phyloP scores from a whole-genome alignment of 2,113 vertebrate genomes.

The Ammodytes marinus region DNA sequence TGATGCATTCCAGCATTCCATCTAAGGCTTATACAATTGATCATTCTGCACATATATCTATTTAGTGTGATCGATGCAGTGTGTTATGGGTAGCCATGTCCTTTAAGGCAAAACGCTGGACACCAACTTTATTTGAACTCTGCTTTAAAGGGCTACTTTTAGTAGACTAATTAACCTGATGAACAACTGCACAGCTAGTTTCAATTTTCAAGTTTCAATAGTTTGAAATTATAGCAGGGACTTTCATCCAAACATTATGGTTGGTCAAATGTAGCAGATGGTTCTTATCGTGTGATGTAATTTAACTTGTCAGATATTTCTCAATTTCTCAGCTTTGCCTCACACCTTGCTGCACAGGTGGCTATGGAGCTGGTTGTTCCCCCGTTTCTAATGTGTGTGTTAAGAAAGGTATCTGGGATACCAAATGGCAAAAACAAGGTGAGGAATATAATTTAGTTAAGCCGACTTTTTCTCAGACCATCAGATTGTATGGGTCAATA shows the following conservation, averaged over 20 bases:
- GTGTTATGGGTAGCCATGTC: neutral
- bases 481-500: neutral
- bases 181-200: constrained; percentile 5
- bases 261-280: neutral
- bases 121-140: neutral
- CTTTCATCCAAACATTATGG: neutral
- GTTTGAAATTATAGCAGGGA: constrained; percentile 1
- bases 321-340: neutral
- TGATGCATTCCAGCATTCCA: too few species aligned
- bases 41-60: too few species aligned
- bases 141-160: neutral
- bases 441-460: neutral
- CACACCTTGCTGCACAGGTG: neutral
- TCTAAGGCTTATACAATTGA: too few species aligned
- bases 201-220: constrained; percentile 8
- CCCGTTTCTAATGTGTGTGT: neutral
- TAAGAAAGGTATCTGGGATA: neutral
- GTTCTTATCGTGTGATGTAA: neutral
- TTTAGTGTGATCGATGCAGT: neutral
- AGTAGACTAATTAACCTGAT: neutral
- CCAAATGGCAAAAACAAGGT: neutral
- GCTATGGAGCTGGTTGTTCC: too few species aligned
- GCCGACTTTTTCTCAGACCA: neutral
- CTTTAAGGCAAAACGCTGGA: neutral
- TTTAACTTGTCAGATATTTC: neutral